These are phyloP conservation scores for Prietella phreatophila DNA, from an alignment of 2,113 vertebrate genomes.

Conservation along the genomic window DNA sequence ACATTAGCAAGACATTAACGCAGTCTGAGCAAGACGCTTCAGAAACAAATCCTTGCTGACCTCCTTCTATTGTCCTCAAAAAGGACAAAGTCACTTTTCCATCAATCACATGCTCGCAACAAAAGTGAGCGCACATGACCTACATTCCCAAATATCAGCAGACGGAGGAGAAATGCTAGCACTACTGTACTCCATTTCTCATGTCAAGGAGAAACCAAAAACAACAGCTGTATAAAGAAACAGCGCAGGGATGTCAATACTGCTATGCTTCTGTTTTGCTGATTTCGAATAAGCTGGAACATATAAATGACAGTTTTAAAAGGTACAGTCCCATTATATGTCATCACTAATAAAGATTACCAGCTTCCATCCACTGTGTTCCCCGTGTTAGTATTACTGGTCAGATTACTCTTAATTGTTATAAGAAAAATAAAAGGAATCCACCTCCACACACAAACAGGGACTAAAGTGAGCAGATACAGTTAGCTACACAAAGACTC, in stretches of 20 bases:
- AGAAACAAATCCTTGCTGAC: slow-evolving; percentile 24
- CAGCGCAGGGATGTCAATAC: neutral
- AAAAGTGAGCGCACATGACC: slow-evolving; percentile 38
- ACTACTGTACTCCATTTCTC: slow-evolving; percentile 24
- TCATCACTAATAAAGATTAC: neutral
- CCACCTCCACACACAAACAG: neutral
- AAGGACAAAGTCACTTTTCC: slow-evolving; percentile 50
- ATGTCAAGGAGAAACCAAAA: neutral
- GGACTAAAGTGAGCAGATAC: neutral
- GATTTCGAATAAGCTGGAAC: neutral
- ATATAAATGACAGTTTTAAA: neutral
- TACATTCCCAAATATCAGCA: slow-evolving; percentile 49
- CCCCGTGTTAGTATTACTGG: neutral
- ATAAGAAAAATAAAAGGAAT: neutral
- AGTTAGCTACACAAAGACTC: neutral
- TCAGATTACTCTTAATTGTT: neutral
- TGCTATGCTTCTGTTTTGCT: neutral
- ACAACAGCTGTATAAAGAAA: neutral
- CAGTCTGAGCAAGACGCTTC: slow-evolving; percentile 24
- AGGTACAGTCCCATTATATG: neutral
- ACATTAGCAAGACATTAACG: neutral
- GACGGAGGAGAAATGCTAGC: slow-evolving; percentile 11
- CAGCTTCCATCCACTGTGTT: neutral
- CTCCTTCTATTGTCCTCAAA: slow-evolving; percentile 47
- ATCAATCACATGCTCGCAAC: slow-evolving; percentile 48